Conservation (phyloP, 2,113 vertebrate genomes). For the Entomyzon cyanotis region DNA sequence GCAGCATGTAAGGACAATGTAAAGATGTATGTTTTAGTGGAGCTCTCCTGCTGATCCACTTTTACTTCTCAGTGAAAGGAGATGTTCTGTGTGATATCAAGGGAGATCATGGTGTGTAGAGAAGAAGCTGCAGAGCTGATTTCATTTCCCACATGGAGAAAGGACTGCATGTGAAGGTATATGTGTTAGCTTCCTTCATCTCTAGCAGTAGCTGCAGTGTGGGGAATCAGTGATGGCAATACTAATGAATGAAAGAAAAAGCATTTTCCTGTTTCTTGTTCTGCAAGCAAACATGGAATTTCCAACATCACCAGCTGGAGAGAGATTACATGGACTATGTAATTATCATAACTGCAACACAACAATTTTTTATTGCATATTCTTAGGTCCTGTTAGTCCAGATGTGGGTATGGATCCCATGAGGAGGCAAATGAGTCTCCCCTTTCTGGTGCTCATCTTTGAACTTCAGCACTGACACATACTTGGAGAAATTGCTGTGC, state of each 20-base stretch:
- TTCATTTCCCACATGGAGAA: background rate
- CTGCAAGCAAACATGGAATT: background rate
- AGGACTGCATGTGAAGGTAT: background rate
- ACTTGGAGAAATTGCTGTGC: conserved; percentile 6
- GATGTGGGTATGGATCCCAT: background rate
- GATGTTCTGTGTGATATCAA: background rate
- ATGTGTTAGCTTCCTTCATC: background rate
- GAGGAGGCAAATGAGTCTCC: background rate
- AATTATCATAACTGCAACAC: background rate
- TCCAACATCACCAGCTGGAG: background rate
- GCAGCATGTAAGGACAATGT: background rate
- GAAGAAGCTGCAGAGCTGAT: background rate
- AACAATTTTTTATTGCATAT: background rate
- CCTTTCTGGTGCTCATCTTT: conserved; percentile 51
- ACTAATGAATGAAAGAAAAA: background rate
- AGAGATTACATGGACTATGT: background rate
- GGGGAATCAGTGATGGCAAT: background rate
- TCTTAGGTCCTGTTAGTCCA: background rate
- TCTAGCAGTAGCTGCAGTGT: background rate
- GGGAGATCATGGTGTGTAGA: background rate
- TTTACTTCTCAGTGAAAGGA: background rate
- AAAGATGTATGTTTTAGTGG: background rate
- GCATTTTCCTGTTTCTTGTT: background rate
- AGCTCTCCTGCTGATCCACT: background rate
- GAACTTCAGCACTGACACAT: conserved; percentile 24